Base-by-base conservation (phyloP, 2,797 vertebrate species). In the Salmo trutta region DNA sequence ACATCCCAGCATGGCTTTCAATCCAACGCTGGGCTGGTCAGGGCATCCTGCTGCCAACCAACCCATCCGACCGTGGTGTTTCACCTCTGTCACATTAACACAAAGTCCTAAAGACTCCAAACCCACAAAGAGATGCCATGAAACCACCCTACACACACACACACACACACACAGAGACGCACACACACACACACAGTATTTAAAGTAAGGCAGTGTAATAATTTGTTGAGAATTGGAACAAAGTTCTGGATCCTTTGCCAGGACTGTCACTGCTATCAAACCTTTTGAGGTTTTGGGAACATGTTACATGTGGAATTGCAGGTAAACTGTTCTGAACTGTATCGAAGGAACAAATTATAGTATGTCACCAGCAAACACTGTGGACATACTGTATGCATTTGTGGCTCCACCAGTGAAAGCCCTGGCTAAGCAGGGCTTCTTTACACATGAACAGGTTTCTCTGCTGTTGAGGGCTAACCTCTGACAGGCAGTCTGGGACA, bases 391-490 rank as follows among this genome's bases (percentile, higher is more conserved):
- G 74, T 52, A 82, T 70, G 79, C 73, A 82, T 83, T 89, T 82
- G 67, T 1, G 3, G 52, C 78, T 76, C 80, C 83, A 76, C 78
- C 84, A 85, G 56, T 78, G 77, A 80, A 85, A 83, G 68, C 75
- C 69, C 52, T 31, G 51, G 59, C 76, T 86, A 81, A 86, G 64
- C 81, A 75, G 75, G 76, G 75, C 77, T 84, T 79, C 72, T 85
- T 82, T 85, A 79, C 84, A 89, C 84, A 91, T 75, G 83, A 86
- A 74, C 75, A 76, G 79, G 76, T 70, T 77, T 64, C 74, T 76
- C 72, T 79, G 73, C 79, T 79, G 78, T 77, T 83, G 82, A 81
- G 69, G 79, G 82, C 90, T 86, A 89, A 88, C 81, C 80, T 78
- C 81, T 85, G 78, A 84, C 82, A 79, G 82, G 75, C 77, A 81